A percentile compares a stretch with the other conserved stretches of the same genome.
These are phyloP conservation scores for Tonatia bakeri DNA, from an alignment of 2,113 vertebrate species.

Conservation along the genomic window DNA sequence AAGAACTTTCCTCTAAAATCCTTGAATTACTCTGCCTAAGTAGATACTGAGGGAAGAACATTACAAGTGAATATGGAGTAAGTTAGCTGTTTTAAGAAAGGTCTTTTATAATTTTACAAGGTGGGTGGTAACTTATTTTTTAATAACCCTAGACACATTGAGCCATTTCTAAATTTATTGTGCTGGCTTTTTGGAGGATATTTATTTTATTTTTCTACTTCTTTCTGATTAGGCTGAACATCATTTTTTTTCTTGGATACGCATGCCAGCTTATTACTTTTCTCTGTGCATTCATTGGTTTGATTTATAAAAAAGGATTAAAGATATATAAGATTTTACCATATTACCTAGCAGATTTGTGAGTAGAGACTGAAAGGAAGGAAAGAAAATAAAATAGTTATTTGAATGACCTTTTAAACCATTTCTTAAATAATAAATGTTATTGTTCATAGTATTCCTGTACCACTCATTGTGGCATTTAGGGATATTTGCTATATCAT, in stretches of 20 bases:
- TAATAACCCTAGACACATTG: background rate
- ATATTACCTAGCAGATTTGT: background rate
- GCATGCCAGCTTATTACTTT: background rate
- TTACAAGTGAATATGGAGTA: background rate
- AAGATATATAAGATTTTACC: background rate
- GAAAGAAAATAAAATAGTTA: background rate
- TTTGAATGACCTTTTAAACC: background rate
- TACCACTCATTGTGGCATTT: background rate
- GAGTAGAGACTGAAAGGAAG: background rate
- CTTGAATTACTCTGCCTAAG: background rate
- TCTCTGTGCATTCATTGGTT: background rate
- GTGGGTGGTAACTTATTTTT: background rate
- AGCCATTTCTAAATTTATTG: background rate
- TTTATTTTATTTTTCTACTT: slow-evolving; percentile 14
- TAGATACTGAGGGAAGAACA: background rate
- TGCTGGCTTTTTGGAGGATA: background rate
- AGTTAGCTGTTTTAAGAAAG: background rate
- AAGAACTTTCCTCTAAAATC: background rate
- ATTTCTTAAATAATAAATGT: background rate
- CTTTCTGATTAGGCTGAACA: background rate
- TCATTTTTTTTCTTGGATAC: background rate
- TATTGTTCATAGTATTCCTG: background rate
- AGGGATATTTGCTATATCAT: background rate
- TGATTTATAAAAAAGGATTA: background rate
- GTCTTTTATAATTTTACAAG: background rate